phyloP scores from a whole-genome alignment of 2,113 vertebrate species.

The Peromyscus polionotus region DNA sequence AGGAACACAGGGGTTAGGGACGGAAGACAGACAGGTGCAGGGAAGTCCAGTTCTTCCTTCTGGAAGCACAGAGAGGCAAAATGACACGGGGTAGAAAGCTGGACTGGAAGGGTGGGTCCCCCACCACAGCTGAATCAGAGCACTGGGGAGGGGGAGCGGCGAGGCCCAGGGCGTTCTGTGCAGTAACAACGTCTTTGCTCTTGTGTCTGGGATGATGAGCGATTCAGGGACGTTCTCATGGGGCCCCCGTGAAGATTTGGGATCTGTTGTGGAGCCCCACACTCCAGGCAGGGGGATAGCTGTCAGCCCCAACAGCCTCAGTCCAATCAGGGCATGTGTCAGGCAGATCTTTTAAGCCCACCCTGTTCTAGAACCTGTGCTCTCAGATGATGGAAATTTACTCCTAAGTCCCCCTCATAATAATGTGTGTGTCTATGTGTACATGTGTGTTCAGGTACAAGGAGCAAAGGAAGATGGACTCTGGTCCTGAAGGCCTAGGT shows the following conservation, averaged over 20 bases:
- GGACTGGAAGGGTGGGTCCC: not conserved
- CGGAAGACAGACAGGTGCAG: not conserved
- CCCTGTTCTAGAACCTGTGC: not conserved
- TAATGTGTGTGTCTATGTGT: not conserved
- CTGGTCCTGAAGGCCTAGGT: not conserved
- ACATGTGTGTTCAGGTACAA: not conserved
- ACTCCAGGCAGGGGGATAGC: not conserved
- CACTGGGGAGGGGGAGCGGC: not conserved
- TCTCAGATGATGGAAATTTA: not conserved
- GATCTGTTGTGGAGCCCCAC: not conserved
- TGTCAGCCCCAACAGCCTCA: not conserved
- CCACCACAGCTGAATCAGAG: not conserved
- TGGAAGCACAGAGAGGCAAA: not conserved
- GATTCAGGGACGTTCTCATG: not conserved
- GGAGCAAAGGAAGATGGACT: not conserved
- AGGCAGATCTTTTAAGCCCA: not conserved
- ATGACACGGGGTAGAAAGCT: not conserved
- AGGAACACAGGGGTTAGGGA: not conserved
- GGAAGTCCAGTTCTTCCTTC: not conserved
- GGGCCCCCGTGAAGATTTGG: accelerated
- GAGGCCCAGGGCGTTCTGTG: not conserved
- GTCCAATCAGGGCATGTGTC: not conserved
- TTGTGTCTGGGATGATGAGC: not conserved
- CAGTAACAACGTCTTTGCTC: not conserved
- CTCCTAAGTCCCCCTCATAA: not conserved